These are phyloP conservation scores for Festucalex cinctus DNA, from an alignment of 2,113 vertebrate genomes.

Conservation along the genomic window DNA sequence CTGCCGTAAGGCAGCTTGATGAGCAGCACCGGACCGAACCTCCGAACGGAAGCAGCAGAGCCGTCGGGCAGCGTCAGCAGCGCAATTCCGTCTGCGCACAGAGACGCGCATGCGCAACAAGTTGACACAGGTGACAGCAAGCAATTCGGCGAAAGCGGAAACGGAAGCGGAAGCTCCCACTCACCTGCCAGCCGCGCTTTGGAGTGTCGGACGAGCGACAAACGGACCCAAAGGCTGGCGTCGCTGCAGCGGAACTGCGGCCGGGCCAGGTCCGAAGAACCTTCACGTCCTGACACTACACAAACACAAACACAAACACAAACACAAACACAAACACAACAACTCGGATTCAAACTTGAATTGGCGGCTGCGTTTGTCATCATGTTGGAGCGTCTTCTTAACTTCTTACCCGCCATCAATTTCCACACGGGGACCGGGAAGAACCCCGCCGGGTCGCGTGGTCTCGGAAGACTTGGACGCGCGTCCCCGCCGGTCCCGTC, in stretches of 20 bases:
- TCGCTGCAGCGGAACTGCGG: constrained; percentile 4
- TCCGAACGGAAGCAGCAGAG: not conserved
- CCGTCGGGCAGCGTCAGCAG: constrained; percentile 1
- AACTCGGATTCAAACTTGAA: not conserved
- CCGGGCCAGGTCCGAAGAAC: not conserved
- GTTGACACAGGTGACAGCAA: not conserved
- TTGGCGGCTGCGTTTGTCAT: not conserved
- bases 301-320: too few species aligned
- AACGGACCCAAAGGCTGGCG: not conserved
- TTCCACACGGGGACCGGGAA: constrained; percentile 10
- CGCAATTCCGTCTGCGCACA: not conserved
- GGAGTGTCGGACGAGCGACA: not conserved
- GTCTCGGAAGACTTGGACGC: too few species aligned
- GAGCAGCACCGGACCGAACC: constrained; percentile 5
- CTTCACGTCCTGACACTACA: not conserved
- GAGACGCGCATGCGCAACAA: not conserved
- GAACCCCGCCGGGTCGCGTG: not conserved
- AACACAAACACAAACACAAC: too few species aligned
- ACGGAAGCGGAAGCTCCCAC: not conserved
- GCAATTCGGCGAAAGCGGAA: not conserved
- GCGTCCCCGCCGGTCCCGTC: not conserved
- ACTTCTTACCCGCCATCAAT: not conserved
- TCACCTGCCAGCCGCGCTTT: not conserved
- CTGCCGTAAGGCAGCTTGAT: not conserved
- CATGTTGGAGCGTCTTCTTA: not conserved